phyloP scores from a whole-genome alignment of 2,888 invertebrate species.

The Acleris literana region DNA sequence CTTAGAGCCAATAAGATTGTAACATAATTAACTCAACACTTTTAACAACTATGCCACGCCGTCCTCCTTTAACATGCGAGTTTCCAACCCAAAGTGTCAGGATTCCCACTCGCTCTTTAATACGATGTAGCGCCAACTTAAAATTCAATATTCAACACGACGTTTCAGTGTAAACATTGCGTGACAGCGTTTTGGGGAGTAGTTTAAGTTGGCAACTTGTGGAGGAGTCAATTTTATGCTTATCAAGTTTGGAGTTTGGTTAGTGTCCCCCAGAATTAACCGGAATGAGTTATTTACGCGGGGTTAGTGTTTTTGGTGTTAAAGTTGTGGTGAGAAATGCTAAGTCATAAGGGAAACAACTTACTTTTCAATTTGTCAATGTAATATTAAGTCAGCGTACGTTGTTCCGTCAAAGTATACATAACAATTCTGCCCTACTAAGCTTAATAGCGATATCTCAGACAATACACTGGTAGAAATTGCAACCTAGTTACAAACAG shows the following conservation, averaged over 20 bases:
- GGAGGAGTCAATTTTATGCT: conserved; percentile 12
- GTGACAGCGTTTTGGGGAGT: conserved; percentile 54
- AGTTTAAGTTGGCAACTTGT: conserved; percentile 45
- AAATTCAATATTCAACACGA: conserved; percentile 79
- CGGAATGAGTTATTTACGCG: not conserved
- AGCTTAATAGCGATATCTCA: too few relatives aligned
- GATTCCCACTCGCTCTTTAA: conserved; percentile 31
- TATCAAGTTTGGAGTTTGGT: conserved; percentile 10
- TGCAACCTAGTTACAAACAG: too few relatives aligned
- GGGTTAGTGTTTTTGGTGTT: too few relatives aligned
- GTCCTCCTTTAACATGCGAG: conserved; percentile 6
- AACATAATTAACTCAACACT: not conserved
- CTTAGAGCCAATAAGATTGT: too few relatives aligned
- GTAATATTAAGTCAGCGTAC: too few relatives aligned
- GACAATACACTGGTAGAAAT: too few relatives aligned
- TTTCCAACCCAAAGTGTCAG: conserved; percentile 20
- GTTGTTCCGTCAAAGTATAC: too few relatives aligned
- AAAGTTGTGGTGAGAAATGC: not conserved
- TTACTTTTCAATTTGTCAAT: too few relatives aligned
- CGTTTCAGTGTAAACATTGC: conserved; percentile 75
- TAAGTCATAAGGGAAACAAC: not conserved
- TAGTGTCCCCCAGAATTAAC: conserved; percentile 1
- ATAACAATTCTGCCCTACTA: too few relatives aligned
- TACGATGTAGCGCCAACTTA: conserved; percentile 61
- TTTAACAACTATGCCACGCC: conserved; percentile 12